These are phyloP conservation scores for Ahaetulla prasina DNA, from an alignment of 2,113 vertebrate species.

Conservation along the genomic window DNA sequence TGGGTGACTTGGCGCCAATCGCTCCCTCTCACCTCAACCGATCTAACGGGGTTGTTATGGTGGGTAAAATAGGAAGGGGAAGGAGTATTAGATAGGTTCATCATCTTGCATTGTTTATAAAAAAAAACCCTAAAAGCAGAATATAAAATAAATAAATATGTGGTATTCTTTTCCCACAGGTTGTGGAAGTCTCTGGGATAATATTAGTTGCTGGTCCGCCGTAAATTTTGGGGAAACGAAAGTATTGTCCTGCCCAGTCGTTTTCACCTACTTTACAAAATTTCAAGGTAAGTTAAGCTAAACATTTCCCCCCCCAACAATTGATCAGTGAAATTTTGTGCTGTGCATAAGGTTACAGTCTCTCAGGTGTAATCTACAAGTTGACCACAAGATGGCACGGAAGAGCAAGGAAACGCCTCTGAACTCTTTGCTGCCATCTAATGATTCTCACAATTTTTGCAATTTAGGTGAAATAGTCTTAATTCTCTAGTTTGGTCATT, in stretches of 20 bases:
- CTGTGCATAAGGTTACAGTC: background rate
- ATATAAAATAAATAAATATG: background rate
- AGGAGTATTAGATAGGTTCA: background rate
- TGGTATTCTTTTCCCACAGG: conserved; percentile 63
- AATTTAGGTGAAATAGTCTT: background rate
- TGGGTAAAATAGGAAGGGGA: too few relatives aligned
- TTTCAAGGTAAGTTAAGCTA: conserved; percentile 63
- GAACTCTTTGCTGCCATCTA: background rate
- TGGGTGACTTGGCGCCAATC: background rate
- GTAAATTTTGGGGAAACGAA: conserved; percentile 79
- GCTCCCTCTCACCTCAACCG: background rate
- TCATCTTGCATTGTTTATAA: background rate
- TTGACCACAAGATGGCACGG: background rate
- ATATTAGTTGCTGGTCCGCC: conserved; percentile 87
- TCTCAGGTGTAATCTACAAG: background rate
- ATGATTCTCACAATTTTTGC: background rate
- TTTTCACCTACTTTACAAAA: conserved; percentile 80
- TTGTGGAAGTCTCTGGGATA: conserved; percentile 86
- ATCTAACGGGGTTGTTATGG: background rate
- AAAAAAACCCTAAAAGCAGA: background rate
- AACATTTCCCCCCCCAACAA: fast-evolving
- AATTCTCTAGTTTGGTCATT: background rate
- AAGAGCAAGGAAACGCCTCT: background rate
- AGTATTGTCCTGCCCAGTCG: conserved; percentile 76
- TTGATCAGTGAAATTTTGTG: background rate